Evolutionary conservation across 1,140 invertebrate species (phyloP).

Genomic region (Polyergus mexicanus): DNA sequence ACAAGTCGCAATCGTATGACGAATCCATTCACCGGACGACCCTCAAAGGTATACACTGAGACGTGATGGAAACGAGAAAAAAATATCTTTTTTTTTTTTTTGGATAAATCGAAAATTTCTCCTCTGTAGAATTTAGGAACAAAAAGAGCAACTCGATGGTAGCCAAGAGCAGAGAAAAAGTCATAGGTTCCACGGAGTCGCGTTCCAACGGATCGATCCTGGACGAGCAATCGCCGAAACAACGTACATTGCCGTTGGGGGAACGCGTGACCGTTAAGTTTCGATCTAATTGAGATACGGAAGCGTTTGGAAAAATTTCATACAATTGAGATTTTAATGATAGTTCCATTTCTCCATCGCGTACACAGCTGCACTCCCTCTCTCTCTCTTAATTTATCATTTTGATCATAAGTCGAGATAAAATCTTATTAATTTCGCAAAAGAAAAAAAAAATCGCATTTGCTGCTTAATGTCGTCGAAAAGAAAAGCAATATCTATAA

Average conservation of each 20-base stretch:
- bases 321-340: not conserved
- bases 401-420: not conserved
- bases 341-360: not conserved
- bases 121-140: not conserved
- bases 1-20: constrained; percentile 23
- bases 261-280: constrained; percentile 64
- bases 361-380: not conserved
- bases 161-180: not conserved
- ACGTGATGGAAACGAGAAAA: constrained; percentile 1
- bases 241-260: not conserved
- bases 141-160: not conserved
- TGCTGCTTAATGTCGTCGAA: too few species aligned
- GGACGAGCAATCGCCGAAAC: not conserved
- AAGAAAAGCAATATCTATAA: not conserved
- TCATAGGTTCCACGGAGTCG: constrained; percentile 15
- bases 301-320: constrained; percentile 7
- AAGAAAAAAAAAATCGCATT: too few species aligned
- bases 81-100: not conserved
- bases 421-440: not conserved
- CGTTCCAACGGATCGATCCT: constrained; percentile 29
- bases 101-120: constrained; percentile 43
- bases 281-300: constrained; percentile 48
- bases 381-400: not conserved
- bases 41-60: constrained; percentile 23
- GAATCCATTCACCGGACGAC: not conserved